Evolutionary conservation across 2,113 vertebrate genomes (phyloP).

Genomic region (Tursiops truncatus): DNA sequence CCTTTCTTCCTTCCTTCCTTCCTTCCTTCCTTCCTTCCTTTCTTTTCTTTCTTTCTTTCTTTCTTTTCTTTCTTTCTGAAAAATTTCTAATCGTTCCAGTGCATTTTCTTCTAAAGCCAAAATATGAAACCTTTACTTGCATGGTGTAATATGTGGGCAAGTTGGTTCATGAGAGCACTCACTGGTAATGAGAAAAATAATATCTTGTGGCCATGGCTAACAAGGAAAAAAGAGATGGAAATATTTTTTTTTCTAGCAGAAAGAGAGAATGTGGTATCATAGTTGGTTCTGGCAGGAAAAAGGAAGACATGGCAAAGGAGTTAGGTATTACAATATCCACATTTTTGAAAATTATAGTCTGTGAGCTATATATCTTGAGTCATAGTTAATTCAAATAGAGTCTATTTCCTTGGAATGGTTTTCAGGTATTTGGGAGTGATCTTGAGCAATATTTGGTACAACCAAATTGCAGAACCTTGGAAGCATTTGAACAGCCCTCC

Average conservation of each 20-base stretch:
- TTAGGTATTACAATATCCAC: neutral
- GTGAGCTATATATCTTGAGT: neutral
- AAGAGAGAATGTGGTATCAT: neutral
- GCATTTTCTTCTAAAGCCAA: neutral
- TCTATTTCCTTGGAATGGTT: slow-evolving; percentile 21
- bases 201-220: neutral
- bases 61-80: neutral
- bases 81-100: neutral
- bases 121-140: neutral
- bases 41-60: no score
- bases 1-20: neutral
- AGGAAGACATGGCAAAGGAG: neutral
- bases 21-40: no score
- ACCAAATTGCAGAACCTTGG: slow-evolving; percentile 16
- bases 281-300: slow-evolving; percentile 30
- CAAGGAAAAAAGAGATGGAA: neutral
- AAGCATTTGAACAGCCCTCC: neutral
- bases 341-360: slow-evolving; percentile 5
- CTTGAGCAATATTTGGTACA: slow-evolving; percentile 5
- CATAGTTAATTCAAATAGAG: slow-evolving; percentile 29
- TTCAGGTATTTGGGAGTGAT: slow-evolving; percentile 43
- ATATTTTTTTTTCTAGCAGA: neutral
- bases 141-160: neutral
- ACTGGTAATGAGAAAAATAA: neutral
- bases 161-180: neutral